phyloP scores from a whole-genome alignment of 2,888 invertebrate genomes.

The Synanthedon tipuliformis region DNA sequence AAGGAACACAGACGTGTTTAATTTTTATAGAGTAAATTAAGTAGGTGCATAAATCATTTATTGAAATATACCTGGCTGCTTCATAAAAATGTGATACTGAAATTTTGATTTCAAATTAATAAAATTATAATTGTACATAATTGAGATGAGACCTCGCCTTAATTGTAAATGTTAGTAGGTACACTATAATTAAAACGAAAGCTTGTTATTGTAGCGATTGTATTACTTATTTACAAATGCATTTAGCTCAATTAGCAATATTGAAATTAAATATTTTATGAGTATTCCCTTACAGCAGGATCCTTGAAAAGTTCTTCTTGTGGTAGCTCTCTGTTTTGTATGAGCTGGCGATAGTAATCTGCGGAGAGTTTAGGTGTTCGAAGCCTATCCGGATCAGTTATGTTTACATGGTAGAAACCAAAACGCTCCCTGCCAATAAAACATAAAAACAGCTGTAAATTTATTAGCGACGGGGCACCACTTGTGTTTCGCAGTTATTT shows the following conservation, averaged over 20 bases:
- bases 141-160: too few species aligned
- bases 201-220: neutral
- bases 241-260: neutral
- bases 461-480: neutral
- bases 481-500: neutral
- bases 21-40: too few species aligned
- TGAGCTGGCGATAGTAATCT: constrained; percentile 67
- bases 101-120: too few species aligned
- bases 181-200: neutral
- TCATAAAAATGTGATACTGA: too few species aligned
- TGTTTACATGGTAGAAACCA: constrained; percentile 79
- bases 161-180: neutral
- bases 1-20: too few species aligned
- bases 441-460: constrained; percentile 4
- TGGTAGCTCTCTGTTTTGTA: constrained; percentile 52
- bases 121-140: too few species aligned
- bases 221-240: neutral
- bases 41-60: too few species aligned
- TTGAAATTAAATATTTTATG: neutral
- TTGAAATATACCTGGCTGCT: too few species aligned
- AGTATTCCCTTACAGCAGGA: constrained; percentile 17
- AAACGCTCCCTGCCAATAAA: constrained; percentile 71
- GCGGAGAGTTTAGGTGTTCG: constrained; percentile 77
- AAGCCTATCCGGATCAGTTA: constrained; percentile 70
- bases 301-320: constrained; percentile 46